Evolutionary conservation across 1,140 invertebrate genomes (phyloP).

Genomic region (Caenorhabditis briggsae): DNA sequence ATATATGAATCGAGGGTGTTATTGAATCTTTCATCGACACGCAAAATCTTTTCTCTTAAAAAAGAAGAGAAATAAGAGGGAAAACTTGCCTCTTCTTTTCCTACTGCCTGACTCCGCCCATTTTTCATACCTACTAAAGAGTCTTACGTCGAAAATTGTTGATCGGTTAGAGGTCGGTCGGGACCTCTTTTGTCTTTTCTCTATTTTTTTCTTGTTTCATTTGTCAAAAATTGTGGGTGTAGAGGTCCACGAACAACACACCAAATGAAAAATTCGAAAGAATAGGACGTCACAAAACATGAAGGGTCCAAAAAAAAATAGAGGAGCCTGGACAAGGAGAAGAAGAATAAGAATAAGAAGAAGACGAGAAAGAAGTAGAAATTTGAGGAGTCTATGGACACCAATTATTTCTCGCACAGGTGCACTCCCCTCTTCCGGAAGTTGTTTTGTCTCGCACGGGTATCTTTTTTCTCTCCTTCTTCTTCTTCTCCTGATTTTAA

Average conservation of each 20-base stretch:
- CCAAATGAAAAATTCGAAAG: slow-evolving; percentile 45
- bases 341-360: neutral
- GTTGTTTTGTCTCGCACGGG: slow-evolving; percentile 51
- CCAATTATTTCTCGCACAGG: slow-evolving; percentile 55
- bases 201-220: slow-evolving; percentile 26
- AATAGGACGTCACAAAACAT: slow-evolving; percentile 35
- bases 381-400: slow-evolving; percentile 51
- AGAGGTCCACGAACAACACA: neutral
- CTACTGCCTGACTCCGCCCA: neutral
- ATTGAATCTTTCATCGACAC: slow-evolving; percentile 51
- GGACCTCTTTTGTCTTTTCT: neutral
- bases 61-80: slow-evolving; percentile 14
- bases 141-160: slow-evolving; percentile 21
- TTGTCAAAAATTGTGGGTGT: neutral
- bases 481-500: slow-evolving; percentile 32
- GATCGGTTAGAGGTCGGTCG: neutral
- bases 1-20: slow-evolving; percentile 2
- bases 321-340: neutral
- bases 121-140: slow-evolving; percentile 36
- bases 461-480: slow-evolving; percentile 29
- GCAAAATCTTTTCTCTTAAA: neutral
- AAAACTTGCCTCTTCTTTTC: neutral
- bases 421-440: slow-evolving; percentile 47
- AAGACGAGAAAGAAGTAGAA: slow-evolving; percentile 24
- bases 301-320: slow-evolving; percentile 28